These are phyloP conservation scores for Anguilla rostrata DNA, from an alignment of 2,113 vertebrate genomes.

Conservation along the genomic window DNA sequence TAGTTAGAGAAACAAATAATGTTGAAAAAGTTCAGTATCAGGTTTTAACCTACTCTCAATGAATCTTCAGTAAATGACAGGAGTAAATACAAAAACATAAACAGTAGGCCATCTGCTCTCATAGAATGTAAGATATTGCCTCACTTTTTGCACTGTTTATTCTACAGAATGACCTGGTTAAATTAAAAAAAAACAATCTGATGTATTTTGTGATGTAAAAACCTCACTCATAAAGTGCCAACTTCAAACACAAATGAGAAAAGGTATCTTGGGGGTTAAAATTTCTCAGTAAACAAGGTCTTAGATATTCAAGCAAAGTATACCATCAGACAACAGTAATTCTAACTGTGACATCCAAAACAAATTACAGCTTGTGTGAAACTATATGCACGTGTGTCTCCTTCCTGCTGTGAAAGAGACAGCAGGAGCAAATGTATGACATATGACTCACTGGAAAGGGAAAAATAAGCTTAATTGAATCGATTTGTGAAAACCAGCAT, in stretches of 20 bases:
- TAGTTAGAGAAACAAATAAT: background rate
- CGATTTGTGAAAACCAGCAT: constrained; percentile 24
- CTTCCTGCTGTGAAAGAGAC: constrained; percentile 2
- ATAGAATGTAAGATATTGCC: background rate
- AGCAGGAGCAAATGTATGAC: background rate
- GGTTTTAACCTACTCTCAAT: background rate
- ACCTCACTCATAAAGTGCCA: background rate
- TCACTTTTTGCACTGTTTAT: background rate
- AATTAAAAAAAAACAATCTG: background rate
- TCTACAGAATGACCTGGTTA: background rate
- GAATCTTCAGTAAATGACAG: background rate
- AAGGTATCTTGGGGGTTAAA: background rate
- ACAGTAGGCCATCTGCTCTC: background rate
- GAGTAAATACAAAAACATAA: background rate
- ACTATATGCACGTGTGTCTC: constrained; percentile 2
- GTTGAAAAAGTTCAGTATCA: background rate
- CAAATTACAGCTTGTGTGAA: constrained; percentile 15
- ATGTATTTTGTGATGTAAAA: background rate
- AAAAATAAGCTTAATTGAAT: constrained; percentile 48
- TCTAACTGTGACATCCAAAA: constrained; percentile 30
- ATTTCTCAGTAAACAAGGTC: background rate
- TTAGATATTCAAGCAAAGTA: background rate
- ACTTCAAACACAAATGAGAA: background rate
- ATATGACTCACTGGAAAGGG: constrained; percentile 4
- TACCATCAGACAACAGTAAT: constrained; percentile 11